These are phyloP conservation scores for Tinea pellionella DNA, from an alignment of 2,888 invertebrate genomes.

Conservation along the genomic window DNA sequence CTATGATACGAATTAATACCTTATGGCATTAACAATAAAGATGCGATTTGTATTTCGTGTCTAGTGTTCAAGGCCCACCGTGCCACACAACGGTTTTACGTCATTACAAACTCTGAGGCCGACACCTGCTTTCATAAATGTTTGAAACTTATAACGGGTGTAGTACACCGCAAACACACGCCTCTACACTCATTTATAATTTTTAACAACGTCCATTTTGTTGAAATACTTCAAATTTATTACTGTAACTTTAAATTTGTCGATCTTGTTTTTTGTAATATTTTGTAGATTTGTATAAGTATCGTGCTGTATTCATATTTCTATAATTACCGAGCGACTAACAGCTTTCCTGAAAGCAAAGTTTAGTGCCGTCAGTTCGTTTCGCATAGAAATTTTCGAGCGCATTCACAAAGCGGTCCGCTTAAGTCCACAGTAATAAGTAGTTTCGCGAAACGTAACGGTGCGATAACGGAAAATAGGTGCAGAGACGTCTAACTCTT, in stretches of 20 bases:
- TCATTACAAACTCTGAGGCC: not conserved
- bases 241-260: not conserved
- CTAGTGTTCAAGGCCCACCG: not conserved
- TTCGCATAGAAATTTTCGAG: constrained; percentile 7
- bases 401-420: constrained; percentile 11
- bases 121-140: constrained; percentile 6
- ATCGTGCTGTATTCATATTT: not conserved
- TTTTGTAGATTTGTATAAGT: not conserved
- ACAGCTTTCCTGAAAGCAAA: constrained; percentile 9
- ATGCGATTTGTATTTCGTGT: not conserved
- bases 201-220: constrained; percentile 6
- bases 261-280: not conserved
- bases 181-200: not conserved
- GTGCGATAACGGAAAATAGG: not conserved
- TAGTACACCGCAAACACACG: not conserved
- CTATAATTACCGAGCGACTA: not conserved
- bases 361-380: not conserved
- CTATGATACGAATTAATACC: not conserved
- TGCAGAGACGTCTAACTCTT: constrained; percentile 7
- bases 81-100: not conserved
- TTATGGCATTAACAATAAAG: not conserved
- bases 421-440: constrained; percentile 5
- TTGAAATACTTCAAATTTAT: not conserved
- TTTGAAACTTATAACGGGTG: not conserved
- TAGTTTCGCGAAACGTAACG: constrained; percentile 1